Evolutionary conservation across 35 echinoderm and acorn worm species (phyloP), one percentile per base, ranked within the genome.

Genomic region (Apostichopus californicus): DNA sequence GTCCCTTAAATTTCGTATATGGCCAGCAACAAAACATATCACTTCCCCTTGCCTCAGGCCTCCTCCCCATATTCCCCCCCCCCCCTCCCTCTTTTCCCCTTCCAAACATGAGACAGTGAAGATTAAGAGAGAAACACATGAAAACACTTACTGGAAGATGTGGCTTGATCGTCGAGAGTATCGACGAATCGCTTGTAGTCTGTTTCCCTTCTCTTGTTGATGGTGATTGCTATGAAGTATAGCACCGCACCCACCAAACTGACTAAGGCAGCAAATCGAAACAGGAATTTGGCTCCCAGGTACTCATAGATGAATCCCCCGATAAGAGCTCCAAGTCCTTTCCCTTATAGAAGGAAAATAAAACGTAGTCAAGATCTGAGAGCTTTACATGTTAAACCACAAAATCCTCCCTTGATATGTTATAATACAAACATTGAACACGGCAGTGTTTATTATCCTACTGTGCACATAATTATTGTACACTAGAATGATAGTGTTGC

Each of bases 291-390:
- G 34, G 89, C 87, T 64, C 94, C 94, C 61, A 92, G 87, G 15
- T 73, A 71, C 63, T 98, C 68, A 72, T 98, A 98, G 17, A 94
- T 85, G 9, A 95, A 25, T 6, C 96, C 96, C 5, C 96, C 96
- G 57, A 93, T n/a, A 20, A 94, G 34, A 1, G 94, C 91, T 68
- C 96, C 94, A 13, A 94, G 25, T 26, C 96, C 96, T 77, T 90
- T 95, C 4, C 96, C 96, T 98, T 26, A 26, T 46, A 18, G 15
- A 17, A 28, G 54, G 24, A 58, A 46, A 8, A 82, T 52, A 54
- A 54, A 18, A 58, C 6, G 6, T 9, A 60, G 60, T 9, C 60
- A 58, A 26, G 18, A 64, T 61, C 8, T 88, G 53, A n/a, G 57
- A 60, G 4, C 26, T 28, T 46, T 3, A 46, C 1, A 46, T 46